Evolutionary conservation across 1,140 invertebrate genomes (phyloP).

Genomic region (Gonioctena quinquepunctata): DNA sequence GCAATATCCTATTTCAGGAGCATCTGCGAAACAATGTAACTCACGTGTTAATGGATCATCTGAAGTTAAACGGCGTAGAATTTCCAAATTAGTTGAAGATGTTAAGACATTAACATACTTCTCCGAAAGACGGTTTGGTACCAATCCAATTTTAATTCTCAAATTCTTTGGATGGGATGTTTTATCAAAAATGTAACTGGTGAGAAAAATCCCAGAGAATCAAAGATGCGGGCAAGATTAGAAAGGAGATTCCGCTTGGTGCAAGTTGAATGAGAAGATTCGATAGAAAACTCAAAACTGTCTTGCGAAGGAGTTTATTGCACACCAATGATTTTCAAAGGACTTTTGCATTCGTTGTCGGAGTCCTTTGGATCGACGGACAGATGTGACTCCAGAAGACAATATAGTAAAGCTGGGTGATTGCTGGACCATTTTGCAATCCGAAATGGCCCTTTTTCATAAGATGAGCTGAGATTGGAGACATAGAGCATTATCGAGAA

Average conservation of each 20-base stretch:
- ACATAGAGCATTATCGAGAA: not conserved
- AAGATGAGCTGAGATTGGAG: not conserved
- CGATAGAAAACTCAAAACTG: not conserved
- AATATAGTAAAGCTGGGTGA: not conserved
- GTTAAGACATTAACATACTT: too few relatives aligned
- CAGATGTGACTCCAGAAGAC: too few relatives aligned
- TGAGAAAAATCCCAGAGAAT: slow-evolving; percentile 50
- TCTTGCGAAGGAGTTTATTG: too few relatives aligned
- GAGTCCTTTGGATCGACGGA: too few relatives aligned
- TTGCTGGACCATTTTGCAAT: not conserved
- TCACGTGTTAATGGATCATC: too few relatives aligned
- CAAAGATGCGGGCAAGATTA: slow-evolving; percentile 43
- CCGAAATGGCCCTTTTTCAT: too few relatives aligned
- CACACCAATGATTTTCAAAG: too few relatives aligned
- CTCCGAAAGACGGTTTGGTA: slow-evolving; percentile 48
- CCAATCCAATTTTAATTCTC: slow-evolving; percentile 44
- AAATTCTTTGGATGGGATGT: slow-evolving; percentile 48
- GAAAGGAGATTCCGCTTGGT: slow-evolving; percentile 46
- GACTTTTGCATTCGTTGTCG: too few relatives aligned
- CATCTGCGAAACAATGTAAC: too few relatives aligned
- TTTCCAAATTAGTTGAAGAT: too few relatives aligned
- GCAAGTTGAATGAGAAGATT: not conserved
- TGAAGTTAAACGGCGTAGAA: too few relatives aligned
- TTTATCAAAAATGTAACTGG: slow-evolving; percentile 45
- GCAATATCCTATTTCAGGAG: too few relatives aligned